These are phyloP conservation scores for Dicyrtomina minuta DNA, from an alignment of 2,888 invertebrate genomes.

Conservation along the genomic window DNA sequence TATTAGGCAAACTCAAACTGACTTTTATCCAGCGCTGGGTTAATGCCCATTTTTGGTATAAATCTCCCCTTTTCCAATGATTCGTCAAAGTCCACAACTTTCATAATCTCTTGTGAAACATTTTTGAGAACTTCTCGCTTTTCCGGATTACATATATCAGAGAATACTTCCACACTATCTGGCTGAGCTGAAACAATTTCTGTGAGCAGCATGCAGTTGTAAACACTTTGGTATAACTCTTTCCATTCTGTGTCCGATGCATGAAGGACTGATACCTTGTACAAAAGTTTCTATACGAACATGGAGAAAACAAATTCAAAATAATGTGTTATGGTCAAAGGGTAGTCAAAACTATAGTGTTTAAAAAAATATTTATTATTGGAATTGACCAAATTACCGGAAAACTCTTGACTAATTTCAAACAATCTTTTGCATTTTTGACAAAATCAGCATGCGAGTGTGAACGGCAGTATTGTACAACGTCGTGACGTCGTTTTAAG, in stretches of 20 bases:
- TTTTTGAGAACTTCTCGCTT: constrained; percentile 58
- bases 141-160: constrained; percentile 56
- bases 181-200: constrained; percentile 65
- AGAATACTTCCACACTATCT: constrained; percentile 61
- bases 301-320: neutral
- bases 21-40: constrained; percentile 74
- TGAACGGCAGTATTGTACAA: constrained; percentile 68
- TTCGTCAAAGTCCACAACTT: constrained; percentile 71
- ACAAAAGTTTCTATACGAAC: constrained; percentile 62
- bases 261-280: constrained; percentile 66
- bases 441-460: constrained; percentile 66
- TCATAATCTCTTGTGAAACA: constrained; percentile 70
- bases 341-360: neutral
- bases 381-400: constrained; percentile 59
- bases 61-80: constrained; percentile 67
- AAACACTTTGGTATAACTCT: constrained; percentile 69
- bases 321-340: too few species aligned
- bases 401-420: constrained; percentile 66
- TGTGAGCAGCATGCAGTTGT: constrained; percentile 68
- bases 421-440: constrained; percentile 64
- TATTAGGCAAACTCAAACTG: constrained; percentile 55
- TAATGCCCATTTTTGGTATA: constrained; percentile 73
- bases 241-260: constrained; percentile 70
- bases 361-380: neutral
- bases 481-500: constrained; percentile 68